phyloP scores from a whole-genome alignment of 2,797 vertebrate genomes.

The Clarias pachynema region DNA sequence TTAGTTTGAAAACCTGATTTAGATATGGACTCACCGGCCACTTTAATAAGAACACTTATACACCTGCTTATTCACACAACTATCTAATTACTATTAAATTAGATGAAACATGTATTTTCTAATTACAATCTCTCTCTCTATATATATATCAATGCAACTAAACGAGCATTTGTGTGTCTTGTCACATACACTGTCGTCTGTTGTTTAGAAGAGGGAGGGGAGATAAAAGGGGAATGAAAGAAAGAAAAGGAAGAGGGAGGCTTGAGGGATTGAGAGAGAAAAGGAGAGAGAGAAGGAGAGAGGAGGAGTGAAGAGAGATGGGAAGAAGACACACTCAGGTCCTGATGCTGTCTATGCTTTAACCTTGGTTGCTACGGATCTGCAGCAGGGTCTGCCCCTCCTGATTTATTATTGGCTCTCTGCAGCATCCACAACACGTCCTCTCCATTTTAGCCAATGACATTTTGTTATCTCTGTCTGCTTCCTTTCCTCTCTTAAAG shows the following conservation, averaged over 20 bases:
- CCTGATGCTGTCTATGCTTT: conserved; percentile 79
- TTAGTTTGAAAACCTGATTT: neutral
- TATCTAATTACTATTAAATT: too few relatives aligned
- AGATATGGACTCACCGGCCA: neutral
- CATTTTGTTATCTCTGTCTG: conserved; percentile 63
- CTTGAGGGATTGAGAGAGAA: conserved; percentile 24
- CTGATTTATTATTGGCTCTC: conserved; percentile 74
- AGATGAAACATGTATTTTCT: too few relatives aligned
- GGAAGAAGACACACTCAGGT: conserved; percentile 53
- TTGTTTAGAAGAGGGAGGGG: conserved; percentile 5
- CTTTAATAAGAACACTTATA: too few relatives aligned
- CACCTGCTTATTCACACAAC: too few relatives aligned
- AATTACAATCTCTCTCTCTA: too few relatives aligned
- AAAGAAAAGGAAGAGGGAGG: neutral
- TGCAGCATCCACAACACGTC: conserved; percentile 75
- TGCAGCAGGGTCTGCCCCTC: conserved; percentile 78
- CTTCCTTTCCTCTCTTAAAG: conserved; percentile 72
- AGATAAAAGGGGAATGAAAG: neutral
- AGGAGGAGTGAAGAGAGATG: conserved; percentile 27
- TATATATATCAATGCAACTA: conserved; percentile 5
- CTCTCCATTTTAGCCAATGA: conserved; percentile 72
- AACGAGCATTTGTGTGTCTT: conserved; percentile 12
- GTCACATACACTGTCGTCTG: conserved; percentile 31
- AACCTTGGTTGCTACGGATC: conserved; percentile 85
- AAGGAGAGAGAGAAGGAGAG: conserved; percentile 29